Percentiles rank a stretch among this genome's conserved stretches.
These are phyloP conservation scores for Chironomus striatipennis DNA, from an alignment of 1,140 invertebrate species.

Conservation along the genomic window DNA sequence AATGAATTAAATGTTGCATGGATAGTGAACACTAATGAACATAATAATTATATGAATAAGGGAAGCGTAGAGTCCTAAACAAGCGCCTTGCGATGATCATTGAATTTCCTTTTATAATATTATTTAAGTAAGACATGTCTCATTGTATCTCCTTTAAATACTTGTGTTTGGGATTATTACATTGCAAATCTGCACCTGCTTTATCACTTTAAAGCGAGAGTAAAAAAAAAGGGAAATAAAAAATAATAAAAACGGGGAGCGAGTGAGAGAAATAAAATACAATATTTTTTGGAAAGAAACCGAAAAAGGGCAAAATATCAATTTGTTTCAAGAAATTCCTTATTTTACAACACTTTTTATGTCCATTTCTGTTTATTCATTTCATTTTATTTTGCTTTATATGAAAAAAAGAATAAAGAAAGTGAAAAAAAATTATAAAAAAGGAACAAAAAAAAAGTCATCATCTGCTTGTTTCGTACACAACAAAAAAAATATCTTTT, in stretches of 20 bases:
- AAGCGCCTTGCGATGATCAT: background rate
- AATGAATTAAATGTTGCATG: slow-evolving; percentile 19
- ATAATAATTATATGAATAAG: slow-evolving; percentile 11
- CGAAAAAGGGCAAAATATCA: slow-evolving; percentile 12
- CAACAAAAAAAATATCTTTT: background rate
- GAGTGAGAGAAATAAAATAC: background rate
- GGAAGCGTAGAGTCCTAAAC: slow-evolving; percentile 10
- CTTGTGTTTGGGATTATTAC: background rate
- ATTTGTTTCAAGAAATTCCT: background rate
- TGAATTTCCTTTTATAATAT: too few relatives aligned
- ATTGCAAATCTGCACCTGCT: slow-evolving; percentile 22
- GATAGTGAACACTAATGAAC: slow-evolving; percentile 19
- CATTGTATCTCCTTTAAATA: background rate
- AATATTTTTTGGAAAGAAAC: background rate
- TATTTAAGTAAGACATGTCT: background rate
- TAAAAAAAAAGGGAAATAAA: background rate
- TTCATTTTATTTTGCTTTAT: background rate
- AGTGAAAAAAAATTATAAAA: background rate
- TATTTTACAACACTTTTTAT: background rate
- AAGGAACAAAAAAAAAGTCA: background rate
- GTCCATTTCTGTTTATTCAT: slow-evolving; percentile 10
- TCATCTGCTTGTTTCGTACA: background rate
- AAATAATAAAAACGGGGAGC: background rate
- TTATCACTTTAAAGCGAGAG: slow-evolving; percentile 18
- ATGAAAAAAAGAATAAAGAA: background rate